Base-by-base conservation (phyloP, 2,113 vertebrate species). In the Dryoscopus gambensis region DNA sequence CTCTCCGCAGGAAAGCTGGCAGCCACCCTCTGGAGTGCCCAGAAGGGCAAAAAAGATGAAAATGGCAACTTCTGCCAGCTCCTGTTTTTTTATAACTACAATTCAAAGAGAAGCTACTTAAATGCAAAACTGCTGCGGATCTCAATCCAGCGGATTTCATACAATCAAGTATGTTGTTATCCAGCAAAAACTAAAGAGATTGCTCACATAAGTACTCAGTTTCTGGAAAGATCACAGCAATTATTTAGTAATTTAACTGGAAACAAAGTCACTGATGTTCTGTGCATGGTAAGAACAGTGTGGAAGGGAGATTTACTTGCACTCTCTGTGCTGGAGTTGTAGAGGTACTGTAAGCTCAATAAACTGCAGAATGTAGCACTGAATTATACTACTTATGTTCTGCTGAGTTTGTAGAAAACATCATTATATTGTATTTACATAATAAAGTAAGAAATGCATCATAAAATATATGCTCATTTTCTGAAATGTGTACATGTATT, bases 1-100 rank as follows among this genome's bases (percentile, higher is more conserved):
- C 37, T 28, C 53, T 35, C 40, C 59, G 28, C 0, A 0, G 35
- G 7, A 59, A 8, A 50, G 30, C 28, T 39, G 15, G 8, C 52
- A 83, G 67, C 17, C 39, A 53, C 12, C 9, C 5, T 64, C 50
- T 19, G 11, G 14, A 37, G 35, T 11, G 11, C 24, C 15, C 71
- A 55, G 35, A 75, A 84, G 71, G 10, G 14, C 10, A 13, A 39
- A 67, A 79, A 75, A 22, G 9, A 65, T 56, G 2, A 53, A 76
- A 35, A 24, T 12, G 35, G 24, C 16, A 47, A 67, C 6, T 62
- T 71, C n/a, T 52, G 17, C 18, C n/a, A 71, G 22, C n/a, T 81
- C 31, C 2, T 27, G 20, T 27, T 22, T 83, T 59, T 52, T 53
- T 11, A 5, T 35, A 60, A 31, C 10, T 47, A 19, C 14, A 56